Evolutionary conservation across 2,797 vertebrate species (phyloP).

Genomic region (Lepilemur septentrionalis): DNA sequence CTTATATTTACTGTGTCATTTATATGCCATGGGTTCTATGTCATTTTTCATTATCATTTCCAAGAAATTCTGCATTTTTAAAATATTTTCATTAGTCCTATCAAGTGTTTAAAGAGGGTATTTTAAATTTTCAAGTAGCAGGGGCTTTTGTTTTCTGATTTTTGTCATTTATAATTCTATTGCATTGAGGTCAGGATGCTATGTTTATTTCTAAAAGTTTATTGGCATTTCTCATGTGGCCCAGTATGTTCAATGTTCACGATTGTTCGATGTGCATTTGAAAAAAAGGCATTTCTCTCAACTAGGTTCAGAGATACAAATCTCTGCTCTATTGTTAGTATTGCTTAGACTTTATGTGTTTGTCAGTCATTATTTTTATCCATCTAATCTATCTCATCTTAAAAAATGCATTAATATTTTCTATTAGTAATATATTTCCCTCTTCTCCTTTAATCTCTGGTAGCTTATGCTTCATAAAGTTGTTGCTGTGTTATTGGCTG

Average conservation of each 20-base stretch:
- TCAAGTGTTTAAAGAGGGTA: neutral
- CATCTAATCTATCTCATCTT: neutral
- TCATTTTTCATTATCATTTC: neutral
- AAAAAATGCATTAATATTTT: neutral
- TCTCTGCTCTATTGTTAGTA: neutral
- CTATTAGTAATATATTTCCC: neutral
- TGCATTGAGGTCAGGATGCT: neutral
- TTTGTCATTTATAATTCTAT: neutral
- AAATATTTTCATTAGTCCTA: neutral
- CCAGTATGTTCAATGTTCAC: neutral
- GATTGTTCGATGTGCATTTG: neutral
- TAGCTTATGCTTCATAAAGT: neutral
- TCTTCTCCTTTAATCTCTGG: neutral
- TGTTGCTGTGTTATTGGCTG: neutral
- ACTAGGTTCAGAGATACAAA: neutral
- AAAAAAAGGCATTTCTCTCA: neutral
- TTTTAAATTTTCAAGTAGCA: neutral
- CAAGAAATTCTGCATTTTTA: neutral
- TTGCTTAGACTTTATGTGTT: neutral
- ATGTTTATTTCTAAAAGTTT: neutral
- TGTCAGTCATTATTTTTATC: neutral
- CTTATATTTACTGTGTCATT: neutral
- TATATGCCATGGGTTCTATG: neutral
- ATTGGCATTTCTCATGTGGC: neutral
- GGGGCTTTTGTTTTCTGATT: neutral